Conservation (phyloP, 1,140 invertebrate species). For the Hormaphis cornu region DNA sequence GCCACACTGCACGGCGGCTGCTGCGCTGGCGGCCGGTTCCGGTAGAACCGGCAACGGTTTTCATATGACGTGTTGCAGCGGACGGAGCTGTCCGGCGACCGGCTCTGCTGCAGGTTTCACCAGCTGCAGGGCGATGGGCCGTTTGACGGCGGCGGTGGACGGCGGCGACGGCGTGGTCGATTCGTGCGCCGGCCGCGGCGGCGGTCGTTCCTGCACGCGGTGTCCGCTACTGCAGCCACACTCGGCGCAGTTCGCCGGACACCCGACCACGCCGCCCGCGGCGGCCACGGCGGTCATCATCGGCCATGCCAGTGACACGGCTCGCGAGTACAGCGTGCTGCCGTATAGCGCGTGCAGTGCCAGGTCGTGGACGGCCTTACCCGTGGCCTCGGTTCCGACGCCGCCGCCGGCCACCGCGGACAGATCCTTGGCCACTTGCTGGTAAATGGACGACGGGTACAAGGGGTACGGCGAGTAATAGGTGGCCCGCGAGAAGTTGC, state of each 20-base stretch:
- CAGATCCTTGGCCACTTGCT: conserved; percentile 49
- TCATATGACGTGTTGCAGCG: conserved; percentile 65
- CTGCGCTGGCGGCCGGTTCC: neutral
- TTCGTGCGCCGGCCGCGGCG: conserved; percentile 29
- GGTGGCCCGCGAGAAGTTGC: conserved; percentile 55
- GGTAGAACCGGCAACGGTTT: conserved; percentile 71
- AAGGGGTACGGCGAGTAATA: conserved; percentile 59
- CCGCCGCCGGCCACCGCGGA: conserved; percentile 38
- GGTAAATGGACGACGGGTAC: conserved; percentile 8
- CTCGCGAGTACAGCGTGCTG: conserved; percentile 45
- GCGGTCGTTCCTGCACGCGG: conserved; percentile 28
- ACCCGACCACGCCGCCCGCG: conserved; percentile 39
- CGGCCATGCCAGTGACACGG: conserved; percentile 46
- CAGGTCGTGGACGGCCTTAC: conserved; percentile 51
- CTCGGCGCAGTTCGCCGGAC: conserved; percentile 39
- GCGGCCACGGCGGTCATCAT: conserved; percentile 36
- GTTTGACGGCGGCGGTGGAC: conserved; percentile 36
- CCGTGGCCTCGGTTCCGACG: conserved; percentile 50
- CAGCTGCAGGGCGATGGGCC: conserved; percentile 38
- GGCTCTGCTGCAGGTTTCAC: conserved; percentile 35
- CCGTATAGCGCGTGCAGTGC: conserved; percentile 51
- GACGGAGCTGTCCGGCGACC: conserved; percentile 42
- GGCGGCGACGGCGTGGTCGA: conserved; percentile 38
- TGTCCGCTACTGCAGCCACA: conserved; percentile 43
- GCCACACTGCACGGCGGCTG: neutral